Evolutionary conservation across 37 sponge, comb jelly and placozoan species (phyloP), one percentile per base, ranked within the genome.

Genomic region (Geodia barretti): DNA sequence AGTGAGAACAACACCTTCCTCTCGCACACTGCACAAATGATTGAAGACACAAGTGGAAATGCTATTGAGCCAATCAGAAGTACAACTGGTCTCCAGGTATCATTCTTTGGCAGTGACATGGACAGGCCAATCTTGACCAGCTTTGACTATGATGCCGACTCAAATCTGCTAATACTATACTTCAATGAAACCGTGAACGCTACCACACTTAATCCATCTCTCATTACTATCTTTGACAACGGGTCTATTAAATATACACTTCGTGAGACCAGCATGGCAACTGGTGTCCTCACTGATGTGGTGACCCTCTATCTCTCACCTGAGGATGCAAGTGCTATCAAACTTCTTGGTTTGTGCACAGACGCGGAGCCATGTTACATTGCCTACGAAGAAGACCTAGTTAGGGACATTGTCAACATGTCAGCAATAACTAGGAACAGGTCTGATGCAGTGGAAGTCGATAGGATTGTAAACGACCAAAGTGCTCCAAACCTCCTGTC

Each of bases 141-240:
- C 39, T 92, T 90, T 66, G 79, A 81, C 31, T 64, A 90, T 0
- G 75, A 96, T 75, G 40, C 87, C 28, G 58, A 59, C 47, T 21
- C 20, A 1, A 89, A 88, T 30, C 26, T 40, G 31, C 66, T 96
- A 25, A 24, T 72, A 3, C 76, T 96, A 7, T 67, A 70, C 29
- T 96, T 96, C 71, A 88, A 88, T 63, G 97, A 96, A 81, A 96
- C 94, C 1, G 92, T 96, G 41, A 85, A 96, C 72, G 74, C 78
- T 21, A 36, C 65, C 17, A 84, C 90, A 4, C 60, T 92, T 29
- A 65, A 83, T 31, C 75, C 79, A 25, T 39, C 85, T 38, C 65
- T 32, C n/a, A 77, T 96, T 37, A 88, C 89, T 5, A 70, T 96
- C 3, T 64, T 72, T 4, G 68, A 87, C 66, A 62, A 30, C 36